Evolutionary conservation across 1,140 invertebrate species (phyloP).

Genomic region (Apocrypta bakeri): DNA sequence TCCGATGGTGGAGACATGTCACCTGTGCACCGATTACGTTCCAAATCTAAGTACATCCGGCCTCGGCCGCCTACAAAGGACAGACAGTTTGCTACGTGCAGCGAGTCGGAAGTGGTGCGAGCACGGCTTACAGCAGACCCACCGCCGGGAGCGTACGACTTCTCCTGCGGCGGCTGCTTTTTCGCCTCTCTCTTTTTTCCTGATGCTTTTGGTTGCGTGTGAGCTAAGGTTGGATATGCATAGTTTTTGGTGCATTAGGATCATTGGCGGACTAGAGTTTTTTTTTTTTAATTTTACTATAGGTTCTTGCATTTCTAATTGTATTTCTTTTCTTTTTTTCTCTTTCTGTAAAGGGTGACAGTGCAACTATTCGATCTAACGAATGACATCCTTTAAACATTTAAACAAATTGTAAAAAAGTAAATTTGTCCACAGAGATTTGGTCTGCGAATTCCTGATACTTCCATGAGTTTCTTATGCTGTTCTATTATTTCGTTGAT

Average conservation of each 20-base stretch:
- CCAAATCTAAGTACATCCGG: constrained; percentile 88
- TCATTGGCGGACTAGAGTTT: constrained; percentile 29
- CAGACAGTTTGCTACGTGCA: constrained; percentile 51
- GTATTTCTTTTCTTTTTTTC: background rate
- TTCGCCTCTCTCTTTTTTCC: constrained; percentile 47
- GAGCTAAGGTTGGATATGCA: constrained; percentile 42
- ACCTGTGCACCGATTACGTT: constrained; percentile 80
- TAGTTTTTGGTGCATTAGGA: constrained; percentile 47
- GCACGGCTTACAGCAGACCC: constrained; percentile 34
- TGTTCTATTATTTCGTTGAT: background rate
- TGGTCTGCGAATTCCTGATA: constrained; percentile 23
- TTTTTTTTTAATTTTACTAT: background rate
- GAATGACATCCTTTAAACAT: constrained; percentile 42
- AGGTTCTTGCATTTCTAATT: background rate
- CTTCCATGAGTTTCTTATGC: background rate
- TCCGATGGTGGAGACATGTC: constrained; percentile 92
- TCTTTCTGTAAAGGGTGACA: constrained; percentile 4
- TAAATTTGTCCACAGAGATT: constrained; percentile 15
- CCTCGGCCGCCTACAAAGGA: constrained; percentile 70
- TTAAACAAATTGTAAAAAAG: constrained; percentile 25
- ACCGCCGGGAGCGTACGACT: constrained; percentile 12
- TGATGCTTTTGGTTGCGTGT: constrained; percentile 47
- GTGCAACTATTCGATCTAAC: constrained; percentile 39
- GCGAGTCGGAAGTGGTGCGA: constrained; percentile 47
- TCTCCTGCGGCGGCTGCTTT: constrained; percentile 32